Conservation (phyloP, 2,797 vertebrate genomes). For the Pseudomugil tenellus region DNA sequence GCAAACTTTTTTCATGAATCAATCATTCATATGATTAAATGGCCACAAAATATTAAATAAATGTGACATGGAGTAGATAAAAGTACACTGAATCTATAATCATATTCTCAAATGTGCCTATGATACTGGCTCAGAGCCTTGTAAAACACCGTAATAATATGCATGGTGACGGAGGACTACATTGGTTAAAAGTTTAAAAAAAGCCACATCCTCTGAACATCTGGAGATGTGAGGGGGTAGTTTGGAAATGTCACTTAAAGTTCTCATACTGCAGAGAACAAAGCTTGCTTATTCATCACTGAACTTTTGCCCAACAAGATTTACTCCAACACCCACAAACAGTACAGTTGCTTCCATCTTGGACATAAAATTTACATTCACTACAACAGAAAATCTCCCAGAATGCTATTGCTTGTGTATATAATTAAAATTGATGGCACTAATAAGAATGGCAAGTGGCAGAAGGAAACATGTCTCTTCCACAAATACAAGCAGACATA, state of each 20-base stretch:
- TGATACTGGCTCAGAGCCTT: slow-evolving; percentile 31
- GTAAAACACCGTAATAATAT: slow-evolving; percentile 62
- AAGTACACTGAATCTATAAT: slow-evolving; percentile 1
- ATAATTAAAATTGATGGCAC: slow-evolving; percentile 57
- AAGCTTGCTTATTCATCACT: slow-evolving; percentile 70
- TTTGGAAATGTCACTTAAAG: slow-evolving; percentile 68
- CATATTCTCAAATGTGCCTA: slow-evolving; percentile 19
- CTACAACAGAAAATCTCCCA: slow-evolving; percentile 15
- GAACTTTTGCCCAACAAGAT: slow-evolving; percentile 69
- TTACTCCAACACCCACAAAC: slow-evolving; percentile 60
- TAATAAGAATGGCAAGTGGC: slow-evolving; percentile 39
- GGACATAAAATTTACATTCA: slow-evolving; percentile 49
- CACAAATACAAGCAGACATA: slow-evolving; percentile 61
- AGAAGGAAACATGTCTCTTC: slow-evolving; percentile 61
- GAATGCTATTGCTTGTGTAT: slow-evolving; percentile 53
- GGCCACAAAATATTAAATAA: neutral
- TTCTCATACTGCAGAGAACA: slow-evolving; percentile 71
- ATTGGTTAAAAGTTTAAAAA: slow-evolving; percentile 64
- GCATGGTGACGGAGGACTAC: slow-evolving; percentile 63
- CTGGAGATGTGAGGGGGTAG: slow-evolving; percentile 70
- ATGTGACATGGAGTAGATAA: neutral
- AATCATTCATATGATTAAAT: neutral
- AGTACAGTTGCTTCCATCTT: slow-evolving; percentile 45
- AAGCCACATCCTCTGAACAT: slow-evolving; percentile 75
- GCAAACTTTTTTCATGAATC: neutral